Conservation (phyloP, 1,140 invertebrate genomes). For the Lineus longissimus region DNA sequence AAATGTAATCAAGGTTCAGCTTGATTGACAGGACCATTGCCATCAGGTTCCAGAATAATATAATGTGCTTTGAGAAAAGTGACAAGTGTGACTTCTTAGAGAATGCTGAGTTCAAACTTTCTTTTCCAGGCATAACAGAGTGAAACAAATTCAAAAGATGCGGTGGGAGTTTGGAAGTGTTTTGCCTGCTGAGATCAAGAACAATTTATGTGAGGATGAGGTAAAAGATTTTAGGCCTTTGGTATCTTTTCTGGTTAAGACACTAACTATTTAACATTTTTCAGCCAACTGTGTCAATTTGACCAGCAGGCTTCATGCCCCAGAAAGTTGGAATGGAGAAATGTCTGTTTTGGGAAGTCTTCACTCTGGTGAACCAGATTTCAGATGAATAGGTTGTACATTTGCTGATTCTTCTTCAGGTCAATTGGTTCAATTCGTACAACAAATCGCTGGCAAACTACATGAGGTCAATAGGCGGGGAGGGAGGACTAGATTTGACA, state of each 20-base stretch:
- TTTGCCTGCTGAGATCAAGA: conserved; percentile 77
- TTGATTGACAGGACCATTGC: no score
- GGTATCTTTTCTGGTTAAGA: no score
- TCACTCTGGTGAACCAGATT: no score
- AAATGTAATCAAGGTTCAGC: no score
- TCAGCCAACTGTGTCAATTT: no score
- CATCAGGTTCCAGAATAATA: no score
- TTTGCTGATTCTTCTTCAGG: conserved; percentile 38
- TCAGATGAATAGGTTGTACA: conserved; percentile 5
- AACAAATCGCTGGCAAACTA: conserved; percentile 81
- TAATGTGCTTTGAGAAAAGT: no score
- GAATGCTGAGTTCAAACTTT: background rate
- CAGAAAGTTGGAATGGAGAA: background rate
- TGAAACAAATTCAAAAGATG: conserved; percentile 74
- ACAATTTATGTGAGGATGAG: conserved; percentile 76
- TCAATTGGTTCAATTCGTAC: conserved; percentile 83
- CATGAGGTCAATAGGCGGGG: conserved; percentile 77
- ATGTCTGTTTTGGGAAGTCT: background rate
- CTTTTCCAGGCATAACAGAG: conserved; percentile 65
- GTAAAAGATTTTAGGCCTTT: conserved; percentile 44
- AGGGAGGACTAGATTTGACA: conserved; percentile 78
- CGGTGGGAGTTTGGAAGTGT: conserved; percentile 92
- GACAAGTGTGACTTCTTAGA: no score
- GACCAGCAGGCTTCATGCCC: background rate
- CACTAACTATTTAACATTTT: no score